Conservation (phyloP, 92 coral and sea anemone species). For the Ricordea florida region DNA sequence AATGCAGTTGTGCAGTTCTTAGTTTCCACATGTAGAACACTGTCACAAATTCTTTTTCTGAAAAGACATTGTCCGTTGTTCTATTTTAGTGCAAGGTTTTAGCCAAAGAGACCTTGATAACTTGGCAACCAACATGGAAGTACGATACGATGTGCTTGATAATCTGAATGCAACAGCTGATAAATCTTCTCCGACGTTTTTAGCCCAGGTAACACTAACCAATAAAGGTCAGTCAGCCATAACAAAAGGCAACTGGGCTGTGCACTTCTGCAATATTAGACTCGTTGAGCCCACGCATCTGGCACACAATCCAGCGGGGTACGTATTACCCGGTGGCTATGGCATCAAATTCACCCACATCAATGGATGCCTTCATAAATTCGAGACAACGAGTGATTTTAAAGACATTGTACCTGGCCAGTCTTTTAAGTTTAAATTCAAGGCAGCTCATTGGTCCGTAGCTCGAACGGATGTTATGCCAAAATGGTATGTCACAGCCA, state of each 20-base stretch:
- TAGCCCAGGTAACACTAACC: constrained; percentile 66
- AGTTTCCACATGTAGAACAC: too few relatives aligned
- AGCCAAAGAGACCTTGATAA: constrained; percentile 69
- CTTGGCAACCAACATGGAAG: constrained; percentile 67
- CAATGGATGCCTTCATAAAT: constrained; percentile 77
- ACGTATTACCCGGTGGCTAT: constrained; percentile 74
- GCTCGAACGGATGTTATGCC: constrained; percentile 89
- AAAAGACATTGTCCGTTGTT: too few relatives aligned
- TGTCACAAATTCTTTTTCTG: too few relatives aligned
- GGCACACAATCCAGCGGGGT: constrained; percentile 67
- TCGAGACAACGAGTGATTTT: constrained; percentile 68
- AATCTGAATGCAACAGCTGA: constrained; percentile 42
- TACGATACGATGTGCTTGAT: constrained; percentile 78
- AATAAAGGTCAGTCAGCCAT: constrained; percentile 69
- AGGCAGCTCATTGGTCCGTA: constrained; percentile 64
- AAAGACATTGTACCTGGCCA: constrained; percentile 40
- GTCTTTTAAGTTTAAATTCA: constrained; percentile 28
- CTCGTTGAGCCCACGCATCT: constrained; percentile 78
- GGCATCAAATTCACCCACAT: constrained; percentile 76
- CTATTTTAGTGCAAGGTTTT: background rate
- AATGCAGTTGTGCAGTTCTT: too few relatives aligned
- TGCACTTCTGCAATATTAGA: constrained; percentile 85
- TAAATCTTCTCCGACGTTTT: background rate
- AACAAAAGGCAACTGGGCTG: constrained; percentile 75
- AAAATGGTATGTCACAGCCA: constrained; percentile 69